These are phyloP conservation scores for Daktulosphaira vitifoliae DNA, from an alignment of 1,140 invertebrate species.

Conservation along the genomic window DNA sequence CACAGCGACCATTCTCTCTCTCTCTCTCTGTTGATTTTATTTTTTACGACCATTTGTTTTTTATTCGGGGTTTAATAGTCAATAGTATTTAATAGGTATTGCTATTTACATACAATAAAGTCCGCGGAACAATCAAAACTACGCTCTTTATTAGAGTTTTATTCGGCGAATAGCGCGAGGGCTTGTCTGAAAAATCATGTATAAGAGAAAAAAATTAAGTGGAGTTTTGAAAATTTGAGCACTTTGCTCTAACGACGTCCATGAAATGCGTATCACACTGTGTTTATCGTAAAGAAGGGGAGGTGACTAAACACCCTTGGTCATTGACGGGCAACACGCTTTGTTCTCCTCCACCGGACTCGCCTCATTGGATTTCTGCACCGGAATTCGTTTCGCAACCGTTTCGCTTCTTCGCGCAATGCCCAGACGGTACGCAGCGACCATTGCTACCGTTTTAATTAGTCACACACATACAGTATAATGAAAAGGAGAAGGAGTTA, in stretches of 20 bases:
- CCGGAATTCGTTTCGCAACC: slow-evolving; percentile 32
- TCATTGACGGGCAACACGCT: neutral
- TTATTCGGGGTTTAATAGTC: slow-evolving; percentile 9
- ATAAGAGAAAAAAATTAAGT: no score
- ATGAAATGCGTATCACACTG: neutral
- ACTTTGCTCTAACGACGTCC: no score
- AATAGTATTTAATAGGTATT: slow-evolving; percentile 1
- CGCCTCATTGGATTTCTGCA: slow-evolving; percentile 31
- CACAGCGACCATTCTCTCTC: no score
- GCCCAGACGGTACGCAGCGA: slow-evolving; percentile 4
- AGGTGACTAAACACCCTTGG: no score
- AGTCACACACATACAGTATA: slow-evolving; percentile 5
- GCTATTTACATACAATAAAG: slow-evolving; percentile 29
- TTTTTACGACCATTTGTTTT: slow-evolving; percentile 32
- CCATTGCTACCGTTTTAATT: slow-evolving; percentile 15
- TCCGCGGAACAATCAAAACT: slow-evolving; percentile 24
- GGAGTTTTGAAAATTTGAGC: no score
- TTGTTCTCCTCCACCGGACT: slow-evolving; percentile 11
- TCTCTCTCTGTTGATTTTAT: no score
- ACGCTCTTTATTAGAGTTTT: no score
- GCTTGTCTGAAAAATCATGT: no score
- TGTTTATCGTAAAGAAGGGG: neutral
- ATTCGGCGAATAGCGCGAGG: no score
- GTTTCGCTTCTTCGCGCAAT: slow-evolving; percentile 27
- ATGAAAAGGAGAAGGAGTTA: neutral